These are phyloP conservation scores for Drosophila maculinotata DNA, from an alignment of 2,888 invertebrate species.

Conservation along the genomic window DNA sequence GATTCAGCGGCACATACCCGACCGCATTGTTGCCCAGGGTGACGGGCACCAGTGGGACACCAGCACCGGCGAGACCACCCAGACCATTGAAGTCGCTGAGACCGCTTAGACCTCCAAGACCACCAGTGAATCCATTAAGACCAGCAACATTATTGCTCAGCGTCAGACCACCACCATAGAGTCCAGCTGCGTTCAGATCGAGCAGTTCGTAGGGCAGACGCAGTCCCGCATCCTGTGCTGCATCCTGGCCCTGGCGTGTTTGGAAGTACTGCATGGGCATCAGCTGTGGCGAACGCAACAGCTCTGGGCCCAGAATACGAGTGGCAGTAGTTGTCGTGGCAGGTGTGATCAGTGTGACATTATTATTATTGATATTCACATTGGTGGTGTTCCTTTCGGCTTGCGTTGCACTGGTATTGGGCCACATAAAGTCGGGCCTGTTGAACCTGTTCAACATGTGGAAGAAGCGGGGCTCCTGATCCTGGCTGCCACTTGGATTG, in stretches of 20 bases:
- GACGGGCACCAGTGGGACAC: conserved; percentile 61
- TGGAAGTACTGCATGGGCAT: conserved; percentile 37
- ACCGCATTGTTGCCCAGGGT: conserved; percentile 60
- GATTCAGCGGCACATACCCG: conserved; percentile 60
- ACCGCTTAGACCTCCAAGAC: too few relatives aligned
- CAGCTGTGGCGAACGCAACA: conserved; percentile 5
- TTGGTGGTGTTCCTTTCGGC: conserved; percentile 21
- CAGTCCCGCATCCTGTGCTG: neutral
- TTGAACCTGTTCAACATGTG: neutral
- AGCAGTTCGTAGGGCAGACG: conserved; percentile 35
- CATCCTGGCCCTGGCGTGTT: conserved; percentile 38
- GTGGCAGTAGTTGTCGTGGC: neutral
- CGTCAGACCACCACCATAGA: conserved; percentile 22
- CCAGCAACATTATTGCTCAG: too few relatives aligned
- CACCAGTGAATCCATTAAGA: neutral
- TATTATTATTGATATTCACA: conserved; percentile 14
- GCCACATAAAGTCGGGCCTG: neutral
- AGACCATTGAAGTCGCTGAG: neutral
- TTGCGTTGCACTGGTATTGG: neutral
- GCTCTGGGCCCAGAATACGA: neutral
- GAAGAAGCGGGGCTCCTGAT: conserved; percentile 15
- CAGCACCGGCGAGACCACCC: neutral
- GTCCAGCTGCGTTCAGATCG: conserved; percentile 24
- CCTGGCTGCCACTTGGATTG: neutral
- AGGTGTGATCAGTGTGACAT: neutral